Evolutionary conservation across 1,140 invertebrate species (phyloP), one percentile per base, ranked within the genome.

Genomic region (Archivesica marissinica): DNA sequence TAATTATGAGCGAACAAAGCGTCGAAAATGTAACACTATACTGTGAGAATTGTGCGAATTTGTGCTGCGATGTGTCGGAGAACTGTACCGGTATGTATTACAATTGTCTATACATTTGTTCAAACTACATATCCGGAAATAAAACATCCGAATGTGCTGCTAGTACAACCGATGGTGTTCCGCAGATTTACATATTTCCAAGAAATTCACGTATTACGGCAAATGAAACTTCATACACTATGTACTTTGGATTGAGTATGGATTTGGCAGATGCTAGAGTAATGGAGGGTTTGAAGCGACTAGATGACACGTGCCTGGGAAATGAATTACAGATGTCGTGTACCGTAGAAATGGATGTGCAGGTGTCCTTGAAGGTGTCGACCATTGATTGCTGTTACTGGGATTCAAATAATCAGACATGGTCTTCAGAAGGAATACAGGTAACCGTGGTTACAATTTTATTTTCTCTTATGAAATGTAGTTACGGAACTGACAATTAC

Each of bases 161-260:
- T n/a, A n/a, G n/a, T n/a, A n/a, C n/a, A n/a, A n/a, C n/a, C n/a
- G n/a, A n/a, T n/a, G n/a, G n/a, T n/a, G n/a, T n/a, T n/a, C n/a
- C n/a, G 35, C 20, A 30, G 1, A 66, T 66, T 17, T 66, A 38
- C 33, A 4, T 66, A 13, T 66, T 66, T 39, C 33, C 61, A 11
- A 35, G 61, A n/a, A 11, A 9, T 47, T 38, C 56, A 33, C 56
- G n/a, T 20, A 17, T 38, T 13, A 35, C 33, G 11, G 61, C 35
- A 39, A 47, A 11, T 47, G 7, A 28, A 28, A 72, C n/a, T 2
- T 23, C 68, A 9, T 38, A 44, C 28, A 20, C 20, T 13, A 28
- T 72, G 2, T 72, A 72, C 30, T 72, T 41, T 47, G 44, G n/a
- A 2, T 1, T 72, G 3, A 72, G 68, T 50, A 17, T 72, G n/a